Base-by-base conservation (phyloP, 2,113 vertebrate genomes). In the Poeciliopsis occidentalis region DNA sequence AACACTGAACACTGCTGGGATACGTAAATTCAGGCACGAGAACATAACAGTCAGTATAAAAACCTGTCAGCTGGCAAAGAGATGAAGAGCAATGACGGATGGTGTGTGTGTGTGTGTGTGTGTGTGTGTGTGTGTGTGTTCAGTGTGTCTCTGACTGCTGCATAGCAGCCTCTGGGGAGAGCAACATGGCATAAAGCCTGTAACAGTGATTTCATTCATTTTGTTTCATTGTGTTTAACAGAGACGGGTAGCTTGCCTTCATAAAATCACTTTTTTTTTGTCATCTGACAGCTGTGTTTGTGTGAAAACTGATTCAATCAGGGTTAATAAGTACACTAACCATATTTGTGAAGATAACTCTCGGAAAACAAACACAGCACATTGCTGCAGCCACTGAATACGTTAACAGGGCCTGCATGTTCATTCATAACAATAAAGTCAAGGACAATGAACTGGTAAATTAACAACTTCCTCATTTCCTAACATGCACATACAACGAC, bases 141-240 rank as follows among this genome's bases (percentile, higher is more conserved):
- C n/a, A n/a, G n/a, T n/a, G n/a, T n/a, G n/a, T n/a, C 75, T 76
- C 74, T 68, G 63, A 62, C 74, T 67, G 69, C 84, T 70, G 60
- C 69, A 37, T 80, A 74, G 64, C 71, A 70, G 88, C 91, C 75
- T 60, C 63, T 47, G 29, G 74, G 81, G 87, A 83, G 54, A 82
- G 54, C 84, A 83, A 75, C 47, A 67, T 67, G 85, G 74, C n/a
- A n/a, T n/a, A n/a, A n/a, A n/a, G n/a, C n/a, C n/a, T n/a, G n/a
- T n/a, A n/a, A n/a, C n/a, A n/a, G n/a, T n/a, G n/a, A n/a, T n/a
- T n/a, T n/a, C n/a, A n/a, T n/a, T n/a, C n/a, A n/a, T n/a, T n/a
- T n/a, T n/a, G n/a, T n/a, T n/a, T n/a, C n/a, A n/a, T n/a, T n/a
- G n/a, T n/a, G n/a, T n/a, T n/a, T n/a, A n/a, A n/a, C n/a, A n/a